A percentile compares a stretch with the other conserved stretches of the same genome.
Evolutionary conservation across 2,888 invertebrate species (phyloP).

Genomic region (Eremobia ochroleuca): DNA sequence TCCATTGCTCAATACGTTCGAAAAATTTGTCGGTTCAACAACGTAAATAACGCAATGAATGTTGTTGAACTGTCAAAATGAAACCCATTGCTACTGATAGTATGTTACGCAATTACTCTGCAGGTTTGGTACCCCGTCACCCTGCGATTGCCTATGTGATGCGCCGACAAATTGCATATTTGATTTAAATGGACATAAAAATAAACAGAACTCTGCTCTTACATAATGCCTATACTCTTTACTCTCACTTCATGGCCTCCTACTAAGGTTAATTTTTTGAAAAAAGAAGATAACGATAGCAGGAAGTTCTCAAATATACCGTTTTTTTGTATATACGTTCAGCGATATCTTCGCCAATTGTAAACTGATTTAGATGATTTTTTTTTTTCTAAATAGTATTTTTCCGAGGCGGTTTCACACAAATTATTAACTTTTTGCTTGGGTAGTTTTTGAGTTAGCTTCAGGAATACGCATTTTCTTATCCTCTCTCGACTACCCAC

Average conservation of each 20-base stretch:
- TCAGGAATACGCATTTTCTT: slow-evolving; percentile 9
- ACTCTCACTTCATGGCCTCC: background rate
- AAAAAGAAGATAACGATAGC: too few relatives aligned
- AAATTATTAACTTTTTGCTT: background rate
- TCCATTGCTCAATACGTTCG: too few relatives aligned
- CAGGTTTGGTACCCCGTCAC: background rate
- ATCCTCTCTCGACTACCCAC: slow-evolving; percentile 10
- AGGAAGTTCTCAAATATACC: background rate
- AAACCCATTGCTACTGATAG: too few relatives aligned
- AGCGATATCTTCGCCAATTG: background rate
- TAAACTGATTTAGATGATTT: background rate
- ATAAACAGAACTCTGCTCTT: background rate
- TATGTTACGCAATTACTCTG: too few relatives aligned
- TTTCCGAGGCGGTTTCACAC: too few relatives aligned
- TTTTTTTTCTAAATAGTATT: background rate
- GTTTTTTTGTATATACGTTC: background rate
- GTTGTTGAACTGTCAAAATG: too few relatives aligned
- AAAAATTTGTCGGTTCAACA: too few relatives aligned
- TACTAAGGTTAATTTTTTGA: background rate
- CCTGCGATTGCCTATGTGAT: background rate
- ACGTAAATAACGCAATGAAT: too few relatives aligned
- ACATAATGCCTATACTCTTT: background rate
- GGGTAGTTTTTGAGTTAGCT: background rate
- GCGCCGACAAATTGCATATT: background rate
- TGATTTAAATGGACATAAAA: background rate